phyloP scores from a whole-genome alignment of 2,113 vertebrate genomes.

The Macrotus californicus region DNA sequence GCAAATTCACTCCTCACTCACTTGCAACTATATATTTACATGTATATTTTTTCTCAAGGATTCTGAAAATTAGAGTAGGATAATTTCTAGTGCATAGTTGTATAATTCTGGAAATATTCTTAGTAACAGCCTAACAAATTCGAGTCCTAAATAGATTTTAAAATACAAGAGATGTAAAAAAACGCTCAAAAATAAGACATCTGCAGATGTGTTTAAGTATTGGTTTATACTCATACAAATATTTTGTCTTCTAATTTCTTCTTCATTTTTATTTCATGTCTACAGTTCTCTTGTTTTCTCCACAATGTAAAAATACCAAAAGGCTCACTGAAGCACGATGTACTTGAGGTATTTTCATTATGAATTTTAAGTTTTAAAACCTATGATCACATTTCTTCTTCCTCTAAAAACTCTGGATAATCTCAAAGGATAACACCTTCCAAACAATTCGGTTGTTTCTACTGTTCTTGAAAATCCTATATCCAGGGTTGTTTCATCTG shows the following conservation, averaged over 20 bases:
- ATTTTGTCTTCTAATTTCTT: slow-evolving; percentile 15
- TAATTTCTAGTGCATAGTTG: not conserved
- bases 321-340: slow-evolving; percentile 52
- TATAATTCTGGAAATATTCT: not conserved
- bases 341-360: slow-evolving; percentile 68
- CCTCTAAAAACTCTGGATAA: slow-evolving; percentile 57
- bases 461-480: slow-evolving; percentile 70
- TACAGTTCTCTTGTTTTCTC: slow-evolving; percentile 49
- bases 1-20: not conserved
- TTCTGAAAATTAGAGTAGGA: not conserved
- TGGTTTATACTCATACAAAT: not conserved
- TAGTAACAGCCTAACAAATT: not conserved
- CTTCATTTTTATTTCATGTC: slow-evolving; percentile 11
- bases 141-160: not conserved
- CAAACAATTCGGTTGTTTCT: slow-evolving; percentile 52
- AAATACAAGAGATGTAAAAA: not conserved
- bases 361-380: slow-evolving; percentile 63
- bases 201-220: not conserved
- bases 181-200: not conserved
- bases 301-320: slow-evolving; percentile 31
- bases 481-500: slow-evolving; percentile 57
- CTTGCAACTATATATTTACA: not conserved
- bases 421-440: slow-evolving; percentile 66
- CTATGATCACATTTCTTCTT: slow-evolving; percentile 71
- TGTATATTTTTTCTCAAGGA: not conserved